Conservation (phyloP, 1,140 invertebrate species). For the Drosophila athabasca region DNA sequence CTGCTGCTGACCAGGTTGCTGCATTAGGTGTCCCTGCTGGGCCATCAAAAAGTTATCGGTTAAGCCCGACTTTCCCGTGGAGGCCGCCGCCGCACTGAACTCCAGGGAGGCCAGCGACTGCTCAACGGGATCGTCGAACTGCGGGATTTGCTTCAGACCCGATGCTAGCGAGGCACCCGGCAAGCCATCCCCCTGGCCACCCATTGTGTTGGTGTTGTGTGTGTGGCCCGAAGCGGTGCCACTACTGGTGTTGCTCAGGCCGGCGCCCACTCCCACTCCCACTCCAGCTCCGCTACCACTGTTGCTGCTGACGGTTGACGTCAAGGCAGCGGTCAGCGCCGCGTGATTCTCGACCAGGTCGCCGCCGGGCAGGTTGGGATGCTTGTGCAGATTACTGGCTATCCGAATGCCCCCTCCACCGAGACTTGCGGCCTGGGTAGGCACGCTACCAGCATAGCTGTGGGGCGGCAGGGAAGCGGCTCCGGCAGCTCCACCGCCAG, state of each 20-base stretch:
- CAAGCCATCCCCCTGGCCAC: slow-evolving; percentile 69
- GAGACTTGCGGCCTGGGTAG: slow-evolving; percentile 30
- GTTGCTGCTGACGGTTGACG: slow-evolving; percentile 36
- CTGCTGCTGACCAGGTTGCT: slow-evolving; percentile 39
- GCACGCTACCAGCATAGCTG: slow-evolving; percentile 35
- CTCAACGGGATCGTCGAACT: slow-evolving; percentile 87
- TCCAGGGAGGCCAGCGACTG: slow-evolving; percentile 87
- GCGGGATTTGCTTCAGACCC: slow-evolving; percentile 78
- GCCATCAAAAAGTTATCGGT: slow-evolving; percentile 75
- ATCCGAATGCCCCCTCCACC: slow-evolving; percentile 69
- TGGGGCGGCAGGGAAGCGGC: slow-evolving; percentile 33
- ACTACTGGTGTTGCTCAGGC: neutral
- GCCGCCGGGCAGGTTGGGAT: slow-evolving; percentile 35
- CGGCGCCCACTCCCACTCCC: no score
- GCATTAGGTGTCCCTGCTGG: slow-evolving; percentile 66
- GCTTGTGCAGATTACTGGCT: slow-evolving; percentile 80
- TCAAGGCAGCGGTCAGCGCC: slow-evolving; percentile 53
- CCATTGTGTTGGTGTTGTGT: slow-evolving; percentile 49
- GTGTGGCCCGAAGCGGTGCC: slow-evolving; percentile 11
- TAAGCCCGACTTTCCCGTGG: slow-evolving; percentile 62
- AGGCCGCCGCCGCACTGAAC: slow-evolving; percentile 83
- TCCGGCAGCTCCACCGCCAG: slow-evolving; percentile 13
- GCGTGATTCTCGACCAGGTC: slow-evolving; percentile 69
- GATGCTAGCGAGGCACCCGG: slow-evolving; percentile 69
- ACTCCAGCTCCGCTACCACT: neutral